These are phyloP conservation scores for Podocnemis expansa DNA, from an alignment of 2,113 vertebrate species.

Conservation along the genomic window DNA sequence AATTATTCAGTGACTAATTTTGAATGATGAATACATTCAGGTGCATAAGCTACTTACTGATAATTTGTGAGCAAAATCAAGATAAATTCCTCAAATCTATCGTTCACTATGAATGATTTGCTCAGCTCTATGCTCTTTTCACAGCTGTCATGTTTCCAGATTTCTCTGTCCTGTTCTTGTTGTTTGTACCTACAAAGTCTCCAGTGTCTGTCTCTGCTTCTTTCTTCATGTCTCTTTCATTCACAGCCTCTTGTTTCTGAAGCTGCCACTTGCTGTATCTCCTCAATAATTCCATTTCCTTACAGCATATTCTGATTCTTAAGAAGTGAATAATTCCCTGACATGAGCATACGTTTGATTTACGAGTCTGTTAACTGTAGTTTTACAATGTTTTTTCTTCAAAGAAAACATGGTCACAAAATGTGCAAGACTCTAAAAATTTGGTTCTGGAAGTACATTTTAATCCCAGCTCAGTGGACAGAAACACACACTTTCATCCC, in stretches of 20 bases:
- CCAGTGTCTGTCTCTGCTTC: background rate
- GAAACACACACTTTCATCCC: background rate
- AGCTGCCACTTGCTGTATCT: background rate
- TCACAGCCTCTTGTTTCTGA: background rate
- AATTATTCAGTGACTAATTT: background rate
- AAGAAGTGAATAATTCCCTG: background rate
- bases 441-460: background rate
- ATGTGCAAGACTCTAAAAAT: background rate
- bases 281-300: background rate
- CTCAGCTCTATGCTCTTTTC: background rate
- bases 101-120: background rate
- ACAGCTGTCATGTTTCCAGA: background rate
- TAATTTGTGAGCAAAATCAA: background rate
- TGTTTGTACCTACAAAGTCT: background rate
- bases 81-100: background rate
- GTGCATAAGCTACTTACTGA: background rate
- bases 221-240: background rate
- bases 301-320: background rate
- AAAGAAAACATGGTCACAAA: background rate
- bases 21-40: background rate
- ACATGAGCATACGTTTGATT: background rate
- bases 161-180: background rate
- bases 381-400: background rate
- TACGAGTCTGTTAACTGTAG: background rate
- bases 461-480: background rate